Conservation (phyloP, 2,797 vertebrate species). For the Myotis daubentonii region DNA sequence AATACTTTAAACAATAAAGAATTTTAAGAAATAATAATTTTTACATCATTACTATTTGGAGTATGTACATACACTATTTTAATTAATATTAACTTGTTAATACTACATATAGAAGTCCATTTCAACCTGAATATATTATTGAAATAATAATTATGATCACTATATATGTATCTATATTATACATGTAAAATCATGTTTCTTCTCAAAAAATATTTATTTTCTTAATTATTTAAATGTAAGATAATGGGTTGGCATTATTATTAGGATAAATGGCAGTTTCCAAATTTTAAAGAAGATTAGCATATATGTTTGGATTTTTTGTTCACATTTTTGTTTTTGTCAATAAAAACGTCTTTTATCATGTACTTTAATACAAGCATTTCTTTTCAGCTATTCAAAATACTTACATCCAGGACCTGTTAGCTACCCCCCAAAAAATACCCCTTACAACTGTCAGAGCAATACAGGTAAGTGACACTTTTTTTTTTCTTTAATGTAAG, state of each 20-base stretch:
- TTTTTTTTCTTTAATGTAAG: not conserved
- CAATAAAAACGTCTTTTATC: constrained; percentile 1
- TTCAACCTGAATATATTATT: not conserved
- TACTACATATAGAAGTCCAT: not conserved
- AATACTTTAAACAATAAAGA: too few relatives aligned
- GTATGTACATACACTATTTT: not conserved
- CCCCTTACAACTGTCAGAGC: not conserved
- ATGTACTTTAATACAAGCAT: not conserved
- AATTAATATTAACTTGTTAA: constrained; percentile 26
- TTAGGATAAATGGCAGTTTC: not conserved
- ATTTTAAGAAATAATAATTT: not conserved
- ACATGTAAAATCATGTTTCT: not conserved
- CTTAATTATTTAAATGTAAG: constrained; percentile 5
- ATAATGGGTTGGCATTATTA: constrained; percentile 10
- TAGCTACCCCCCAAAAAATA: not conserved
- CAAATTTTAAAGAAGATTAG: constrained; percentile 16
- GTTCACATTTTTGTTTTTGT: constrained; percentile 20
- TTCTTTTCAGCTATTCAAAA: constrained; percentile 47
- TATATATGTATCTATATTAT: not conserved
- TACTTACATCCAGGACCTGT: not conserved
- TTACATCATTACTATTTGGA: not conserved
- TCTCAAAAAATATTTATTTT: not conserved
- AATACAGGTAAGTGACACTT: constrained; percentile 12
- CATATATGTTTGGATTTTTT: constrained; percentile 8
- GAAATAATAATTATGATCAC: not conserved